Percentiles rank a stretch among this genome's conserved stretches.
phyloP scores from a whole-genome alignment of 2,888 invertebrate genomes.

The Cyrtodaria siliqua region DNA sequence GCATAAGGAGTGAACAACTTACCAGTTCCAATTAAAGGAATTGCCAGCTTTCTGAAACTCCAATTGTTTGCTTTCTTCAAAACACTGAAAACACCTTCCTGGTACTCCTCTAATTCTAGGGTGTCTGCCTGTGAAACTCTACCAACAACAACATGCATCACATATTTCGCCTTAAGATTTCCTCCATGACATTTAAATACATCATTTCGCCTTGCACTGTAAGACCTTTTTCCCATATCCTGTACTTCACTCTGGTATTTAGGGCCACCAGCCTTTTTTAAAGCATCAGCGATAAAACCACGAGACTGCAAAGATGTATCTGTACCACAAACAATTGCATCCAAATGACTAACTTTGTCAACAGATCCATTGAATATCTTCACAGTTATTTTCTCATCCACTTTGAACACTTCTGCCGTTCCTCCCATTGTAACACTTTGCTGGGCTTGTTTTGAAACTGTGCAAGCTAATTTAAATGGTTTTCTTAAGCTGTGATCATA shows the following conservation, averaged over 20 bases:
- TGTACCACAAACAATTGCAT: constrained; percentile 55
- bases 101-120: constrained; percentile 25
- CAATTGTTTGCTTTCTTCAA: constrained; percentile 1
- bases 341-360: constrained; percentile 29
- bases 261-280: constrained; percentile 34
- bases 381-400: constrained; percentile 31
- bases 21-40: background rate
- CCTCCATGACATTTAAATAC: constrained; percentile 26
- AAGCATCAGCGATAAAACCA: constrained; percentile 41
- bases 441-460: constrained; percentile 6
- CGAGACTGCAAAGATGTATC: constrained; percentile 6
- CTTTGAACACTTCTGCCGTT: constrained; percentile 6
- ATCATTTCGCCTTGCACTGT: background rate
- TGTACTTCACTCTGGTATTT: constrained; percentile 15
- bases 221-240: constrained; percentile 4
- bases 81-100: constrained; percentile 9
- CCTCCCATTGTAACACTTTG: no score
- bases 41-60: background rate
- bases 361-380: constrained; percentile 44
- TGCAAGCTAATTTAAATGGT: background rate
- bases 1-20: no score
- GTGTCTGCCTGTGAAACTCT: constrained; percentile 11
- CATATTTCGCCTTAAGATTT: constrained; percentile 16
- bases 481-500: no score
- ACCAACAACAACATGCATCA: constrained; percentile 30